phyloP scores from a whole-genome alignment of 2,888 invertebrate species.

The Tinea trinotella region DNA sequence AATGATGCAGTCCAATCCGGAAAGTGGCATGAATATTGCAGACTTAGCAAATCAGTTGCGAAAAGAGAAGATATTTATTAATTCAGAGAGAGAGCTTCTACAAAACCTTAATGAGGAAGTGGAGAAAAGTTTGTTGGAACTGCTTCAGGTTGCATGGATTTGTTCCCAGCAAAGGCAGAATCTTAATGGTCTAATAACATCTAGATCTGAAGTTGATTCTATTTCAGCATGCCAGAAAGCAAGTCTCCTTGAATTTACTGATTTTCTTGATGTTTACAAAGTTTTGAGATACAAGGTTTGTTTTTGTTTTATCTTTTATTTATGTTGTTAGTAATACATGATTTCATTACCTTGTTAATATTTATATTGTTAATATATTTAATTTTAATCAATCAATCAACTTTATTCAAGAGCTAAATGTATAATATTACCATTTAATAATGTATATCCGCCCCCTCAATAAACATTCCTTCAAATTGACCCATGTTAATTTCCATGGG shows the following conservation, averaged over 20 bases:
- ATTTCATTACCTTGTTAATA: no score
- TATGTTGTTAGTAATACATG: no score
- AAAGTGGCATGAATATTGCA: constrained; percentile 64
- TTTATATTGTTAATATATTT: no score
- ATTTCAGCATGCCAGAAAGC: constrained; percentile 81
- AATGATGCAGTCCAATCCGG: constrained; percentile 64
- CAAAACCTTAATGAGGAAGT: constrained; percentile 83
- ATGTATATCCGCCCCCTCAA: no score
- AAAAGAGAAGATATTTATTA: constrained; percentile 89
- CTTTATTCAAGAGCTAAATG: no score
- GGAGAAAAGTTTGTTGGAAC: constrained; percentile 65
- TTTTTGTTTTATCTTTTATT: not conserved
- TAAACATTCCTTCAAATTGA: no score
- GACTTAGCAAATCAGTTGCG: constrained; percentile 76
- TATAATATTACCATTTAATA: no score
- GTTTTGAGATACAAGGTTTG: constrained; percentile 86
- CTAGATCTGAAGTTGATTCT: constrained; percentile 82
- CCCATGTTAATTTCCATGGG: no score
- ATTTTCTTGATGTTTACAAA: constrained; percentile 87
- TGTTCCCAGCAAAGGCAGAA: constrained; percentile 89
- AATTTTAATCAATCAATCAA: no score
- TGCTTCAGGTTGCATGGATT: constrained; percentile 86
- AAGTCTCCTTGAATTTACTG: constrained; percentile 55
- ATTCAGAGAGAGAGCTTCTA: constrained; percentile 86
- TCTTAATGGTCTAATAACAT: constrained; percentile 81